A percentile compares a stretch with the other conserved stretches of the same genome.
Evolutionary conservation across 2,888 invertebrate genomes (phyloP).

Genomic region (Ferdinandea cuprea): DNA sequence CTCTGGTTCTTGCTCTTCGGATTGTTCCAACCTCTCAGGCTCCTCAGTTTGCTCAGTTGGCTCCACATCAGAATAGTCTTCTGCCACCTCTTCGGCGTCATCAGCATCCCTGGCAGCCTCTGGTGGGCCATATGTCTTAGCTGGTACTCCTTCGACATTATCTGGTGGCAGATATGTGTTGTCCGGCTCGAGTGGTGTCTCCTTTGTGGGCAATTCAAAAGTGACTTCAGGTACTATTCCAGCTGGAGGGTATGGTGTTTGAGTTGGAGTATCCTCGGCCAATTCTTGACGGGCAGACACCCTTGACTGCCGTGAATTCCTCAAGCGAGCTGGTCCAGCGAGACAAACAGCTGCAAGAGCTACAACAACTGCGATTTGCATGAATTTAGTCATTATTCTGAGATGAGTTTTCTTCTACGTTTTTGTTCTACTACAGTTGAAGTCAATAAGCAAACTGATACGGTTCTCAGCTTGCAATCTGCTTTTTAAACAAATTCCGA

Average conservation of each 20-base stretch:
- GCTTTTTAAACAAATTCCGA: slow-evolving; percentile 66
- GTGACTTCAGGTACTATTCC: slow-evolving; percentile 78
- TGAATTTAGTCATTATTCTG: slow-evolving; percentile 54
- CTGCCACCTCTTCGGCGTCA: slow-evolving; percentile 3
- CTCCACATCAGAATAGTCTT: slow-evolving; percentile 32
- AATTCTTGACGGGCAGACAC: slow-evolving; percentile 46
- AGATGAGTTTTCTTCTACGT: too few species aligned
- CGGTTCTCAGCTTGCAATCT: slow-evolving; percentile 8
- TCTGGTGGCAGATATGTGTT: slow-evolving; percentile 78
- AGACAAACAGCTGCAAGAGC: slow-evolving; percentile 30
- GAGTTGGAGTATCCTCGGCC: slow-evolving; percentile 45
- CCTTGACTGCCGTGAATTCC: slow-evolving; percentile 25
- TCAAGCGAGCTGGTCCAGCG: slow-evolving; percentile 49
- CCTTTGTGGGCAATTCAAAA: slow-evolving; percentile 79
- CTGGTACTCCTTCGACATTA: slow-evolving; percentile 73
- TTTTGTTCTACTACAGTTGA: slow-evolving; percentile 30
- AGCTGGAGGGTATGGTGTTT: slow-evolving; percentile 80
- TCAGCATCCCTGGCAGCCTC: slow-evolving; percentile 41
- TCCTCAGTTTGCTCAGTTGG: slow-evolving; percentile 41
- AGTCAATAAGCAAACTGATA: slow-evolving; percentile 52
- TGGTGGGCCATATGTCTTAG: slow-evolving; percentile 78
- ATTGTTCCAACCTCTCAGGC: slow-evolving; percentile 31
- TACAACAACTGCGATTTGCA: slow-evolving; percentile 25
- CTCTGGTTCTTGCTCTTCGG: slow-evolving; percentile 29
- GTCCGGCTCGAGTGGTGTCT: slow-evolving; percentile 76